Evolutionary conservation across 1,140 invertebrate genomes (phyloP).

Genomic region (Protaetia brevitarsis): DNA sequence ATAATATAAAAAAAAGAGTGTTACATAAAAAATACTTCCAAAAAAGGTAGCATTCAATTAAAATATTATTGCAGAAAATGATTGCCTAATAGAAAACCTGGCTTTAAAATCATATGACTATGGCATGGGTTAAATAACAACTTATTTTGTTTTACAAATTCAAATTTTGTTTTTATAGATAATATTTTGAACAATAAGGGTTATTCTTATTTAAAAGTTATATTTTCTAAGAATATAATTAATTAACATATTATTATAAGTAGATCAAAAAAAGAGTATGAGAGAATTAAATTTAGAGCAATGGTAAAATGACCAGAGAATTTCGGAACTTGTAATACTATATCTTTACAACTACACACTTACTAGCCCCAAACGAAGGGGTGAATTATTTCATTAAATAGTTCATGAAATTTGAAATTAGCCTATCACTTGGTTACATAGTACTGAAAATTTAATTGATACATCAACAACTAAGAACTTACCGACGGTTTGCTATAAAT

Average conservation of each 20-base stretch:
- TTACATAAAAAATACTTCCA: not conserved
- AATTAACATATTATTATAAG: too few species aligned
- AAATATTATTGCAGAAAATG: not conserved
- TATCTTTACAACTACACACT: not conserved
- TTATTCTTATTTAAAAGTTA: too few species aligned
- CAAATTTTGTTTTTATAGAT: too few species aligned
- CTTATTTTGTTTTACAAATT: not conserved
- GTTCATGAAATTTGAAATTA: conserved; percentile 18
- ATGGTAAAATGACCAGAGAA: not conserved
- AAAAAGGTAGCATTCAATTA: not conserved
- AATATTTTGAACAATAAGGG: too few species aligned
- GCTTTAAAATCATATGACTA: conserved; percentile 12
- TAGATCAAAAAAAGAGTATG: too few species aligned
- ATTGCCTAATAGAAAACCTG: not conserved
- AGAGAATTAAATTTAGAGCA: too few species aligned
- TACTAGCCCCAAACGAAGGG: not conserved
- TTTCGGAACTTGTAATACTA: not conserved
- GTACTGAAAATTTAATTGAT: conserved; percentile 22
- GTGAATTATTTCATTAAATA: not conserved
- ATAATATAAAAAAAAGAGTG: not conserved
- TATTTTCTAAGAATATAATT: too few species aligned
- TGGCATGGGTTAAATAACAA: not conserved
- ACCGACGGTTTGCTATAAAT: not conserved
- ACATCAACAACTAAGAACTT: conserved; percentile 9
- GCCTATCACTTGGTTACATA: conserved; percentile 6